A percentile compares a stretch with the other conserved stretches of the same genome.
These are phyloP conservation scores for Zonitis immaculata DNA, from an alignment of 2,888 invertebrate genomes.

Conservation along the genomic window DNA sequence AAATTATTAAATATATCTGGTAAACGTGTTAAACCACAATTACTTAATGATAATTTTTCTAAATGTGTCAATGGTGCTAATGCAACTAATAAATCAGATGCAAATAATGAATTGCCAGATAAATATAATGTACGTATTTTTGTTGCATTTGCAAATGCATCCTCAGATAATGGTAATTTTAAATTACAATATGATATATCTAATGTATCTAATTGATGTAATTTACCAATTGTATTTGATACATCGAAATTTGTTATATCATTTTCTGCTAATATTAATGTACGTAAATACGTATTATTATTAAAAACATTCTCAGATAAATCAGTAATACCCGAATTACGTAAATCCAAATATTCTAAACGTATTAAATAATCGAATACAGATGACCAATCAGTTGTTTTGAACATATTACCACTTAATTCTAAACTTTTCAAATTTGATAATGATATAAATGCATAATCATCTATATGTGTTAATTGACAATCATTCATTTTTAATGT, in stretches of 20 bases:
- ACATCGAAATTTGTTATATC: slow-evolving; percentile 62
- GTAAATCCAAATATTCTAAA: slow-evolving; percentile 60
- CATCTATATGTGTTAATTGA: slow-evolving; percentile 56
- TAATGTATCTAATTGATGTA: slow-evolving; percentile 60
- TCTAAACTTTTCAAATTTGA: slow-evolving; percentile 61
- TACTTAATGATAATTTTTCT: slow-evolving; percentile 62
- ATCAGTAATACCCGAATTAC: slow-evolving; percentile 57
- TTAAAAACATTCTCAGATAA: slow-evolving; percentile 62
- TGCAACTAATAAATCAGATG: slow-evolving; percentile 62
- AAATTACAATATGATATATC: slow-evolving; percentile 67
- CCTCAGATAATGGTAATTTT: slow-evolving; percentile 61
- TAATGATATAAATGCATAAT: slow-evolving; percentile 55
- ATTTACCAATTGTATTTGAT: slow-evolving; percentile 59
- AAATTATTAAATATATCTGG: slow-evolving; percentile 65
- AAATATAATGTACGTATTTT: slow-evolving; percentile 61
- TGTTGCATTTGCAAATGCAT: slow-evolving; percentile 64
- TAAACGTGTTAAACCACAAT: slow-evolving; percentile 60
- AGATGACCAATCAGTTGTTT: slow-evolving; percentile 58
- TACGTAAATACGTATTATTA: slow-evolving; percentile 60
- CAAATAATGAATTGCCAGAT: slow-evolving; percentile 64
- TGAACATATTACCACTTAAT: slow-evolving; percentile 59
- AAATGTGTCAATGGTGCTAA: slow-evolving; percentile 61
- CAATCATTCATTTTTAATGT: slow-evolving; percentile 63
- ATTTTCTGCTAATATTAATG: slow-evolving; percentile 62
- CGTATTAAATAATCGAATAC: slow-evolving; percentile 58